Base-by-base conservation (phyloP, 2,797 vertebrate species). In the Centroberyx gerrardi region DNA sequence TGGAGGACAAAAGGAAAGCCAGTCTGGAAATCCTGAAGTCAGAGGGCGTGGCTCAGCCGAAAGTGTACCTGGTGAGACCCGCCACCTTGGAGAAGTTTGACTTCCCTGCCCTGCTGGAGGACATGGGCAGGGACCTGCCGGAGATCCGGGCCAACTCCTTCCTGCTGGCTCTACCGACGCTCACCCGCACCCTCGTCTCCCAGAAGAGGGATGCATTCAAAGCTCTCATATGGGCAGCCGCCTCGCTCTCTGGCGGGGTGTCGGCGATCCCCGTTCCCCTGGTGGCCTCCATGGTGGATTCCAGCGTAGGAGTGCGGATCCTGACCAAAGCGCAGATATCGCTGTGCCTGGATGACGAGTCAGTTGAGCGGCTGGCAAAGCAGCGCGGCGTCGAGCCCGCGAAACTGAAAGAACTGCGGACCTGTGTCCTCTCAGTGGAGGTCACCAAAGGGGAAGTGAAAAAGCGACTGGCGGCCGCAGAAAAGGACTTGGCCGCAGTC, bases 201-300 rank as follows among this genome's bases (percentile, higher is more conserved):
- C 89, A 92, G 76, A 95, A 95, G 78, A 94, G 89, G 62, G 93
- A 94, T 4, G 87, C 92, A 9, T 94, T 95, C 14, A 93, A 93
- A 80, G 93, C 93, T 0, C 14, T 95, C 0, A 86, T 91, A 1
- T 95, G 92, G 94, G 93, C 93, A 2, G 93, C 93, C 2, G 95
- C 94, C 2, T 94, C 94, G 0, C 76, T 95, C 3, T 95, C 95
- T 1, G 93, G 93, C 0, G 94, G 94, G 0, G 64, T 94, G 31
- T 94, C 94, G 0, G 84, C 93, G 22, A 92, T 95, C 61, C 95
- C 95, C 3, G 87, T 95, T 58, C 94, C 95, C 18, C 55, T 95
- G 17, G 91, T 95, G 31, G 88, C 93, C 22, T 94, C 94, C 3
- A 92, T 94, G 91, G 92, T 94, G 85, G 94, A 95, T 61, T 90